These are phyloP conservation scores for Syrphus vitripennis DNA, from an alignment of 2,888 invertebrate species.

Conservation along the genomic window DNA sequence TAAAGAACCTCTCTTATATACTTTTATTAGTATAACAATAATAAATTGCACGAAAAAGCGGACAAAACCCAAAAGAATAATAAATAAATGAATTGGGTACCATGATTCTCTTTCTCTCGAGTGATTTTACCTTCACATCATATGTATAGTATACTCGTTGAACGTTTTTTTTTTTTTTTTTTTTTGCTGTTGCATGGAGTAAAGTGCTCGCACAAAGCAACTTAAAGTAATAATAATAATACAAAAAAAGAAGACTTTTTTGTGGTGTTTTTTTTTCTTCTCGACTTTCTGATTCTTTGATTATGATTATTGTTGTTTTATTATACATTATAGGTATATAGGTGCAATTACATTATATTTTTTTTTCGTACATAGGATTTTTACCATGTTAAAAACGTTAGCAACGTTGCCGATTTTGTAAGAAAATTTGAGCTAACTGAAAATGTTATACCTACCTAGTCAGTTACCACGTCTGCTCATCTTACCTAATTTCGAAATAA, in stretches of 20 bases:
- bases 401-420: slow-evolving; percentile 44
- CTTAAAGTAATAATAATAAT: background rate
- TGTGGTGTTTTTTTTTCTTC: slow-evolving; percentile 65
- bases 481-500: no score
- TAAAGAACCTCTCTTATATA: slow-evolving; percentile 51
- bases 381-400: slow-evolving; percentile 22
- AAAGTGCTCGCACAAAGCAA: slow-evolving; percentile 25
- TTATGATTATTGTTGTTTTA: slow-evolving; percentile 66
- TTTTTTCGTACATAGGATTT: slow-evolving; percentile 42
- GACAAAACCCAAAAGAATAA: slow-evolving; percentile 21
- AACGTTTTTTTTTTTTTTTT: slow-evolving; percentile 29
- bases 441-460: no score
- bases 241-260: slow-evolving; percentile 21
- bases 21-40: slow-evolving; percentile 28
- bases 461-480: no score
- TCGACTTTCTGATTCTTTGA: slow-evolving; percentile 64
- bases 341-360: slow-evolving; percentile 36
- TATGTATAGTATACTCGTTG: background rate
- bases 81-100: slow-evolving; percentile 59
- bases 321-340: slow-evolving; percentile 48
- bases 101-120: slow-evolving; percentile 67
- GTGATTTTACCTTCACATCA: slow-evolving; percentile 59
- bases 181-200: slow-evolving; percentile 19
- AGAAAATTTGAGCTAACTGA: background rate
- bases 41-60: slow-evolving; percentile 35